Conservation (phyloP, 2,113 vertebrate species). For the Varanus salvator region DNA sequence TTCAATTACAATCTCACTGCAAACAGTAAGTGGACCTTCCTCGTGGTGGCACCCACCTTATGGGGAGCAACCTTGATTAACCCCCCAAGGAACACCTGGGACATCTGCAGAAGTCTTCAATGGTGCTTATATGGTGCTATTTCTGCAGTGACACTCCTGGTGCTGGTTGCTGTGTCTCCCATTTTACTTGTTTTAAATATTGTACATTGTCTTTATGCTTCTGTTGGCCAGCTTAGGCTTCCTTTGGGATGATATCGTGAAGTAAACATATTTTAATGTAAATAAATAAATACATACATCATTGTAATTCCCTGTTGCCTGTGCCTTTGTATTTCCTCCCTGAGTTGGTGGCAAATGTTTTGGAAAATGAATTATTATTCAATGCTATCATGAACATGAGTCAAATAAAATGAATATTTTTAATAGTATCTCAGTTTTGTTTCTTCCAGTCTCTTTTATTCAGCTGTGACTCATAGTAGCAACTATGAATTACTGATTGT, state of each 20-base stretch:
- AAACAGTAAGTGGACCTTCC: too few species aligned
- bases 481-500: neutral
- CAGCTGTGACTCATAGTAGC: neutral
- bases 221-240: neutral
- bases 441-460: conserved; percentile 39
- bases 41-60: too few species aligned
- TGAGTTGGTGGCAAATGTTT: conserved; percentile 8
- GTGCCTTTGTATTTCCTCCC: neutral
- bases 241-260: neutral
- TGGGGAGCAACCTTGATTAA: neutral
- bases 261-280: neutral
- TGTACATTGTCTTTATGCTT: neutral
- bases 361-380: neutral
- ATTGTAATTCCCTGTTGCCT: neutral
- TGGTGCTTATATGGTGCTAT: neutral
- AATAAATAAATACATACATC: neutral
- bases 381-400: conserved; percentile 2
- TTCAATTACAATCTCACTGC: too few species aligned
- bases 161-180: neutral
- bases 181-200: neutral
- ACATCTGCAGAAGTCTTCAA: too few species aligned
- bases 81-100: neutral
- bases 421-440: neutral
- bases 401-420: neutral
- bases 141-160: too few species aligned